Evolutionary conservation across 1,140 invertebrate species (phyloP).

Genomic region (Ips typographus): DNA sequence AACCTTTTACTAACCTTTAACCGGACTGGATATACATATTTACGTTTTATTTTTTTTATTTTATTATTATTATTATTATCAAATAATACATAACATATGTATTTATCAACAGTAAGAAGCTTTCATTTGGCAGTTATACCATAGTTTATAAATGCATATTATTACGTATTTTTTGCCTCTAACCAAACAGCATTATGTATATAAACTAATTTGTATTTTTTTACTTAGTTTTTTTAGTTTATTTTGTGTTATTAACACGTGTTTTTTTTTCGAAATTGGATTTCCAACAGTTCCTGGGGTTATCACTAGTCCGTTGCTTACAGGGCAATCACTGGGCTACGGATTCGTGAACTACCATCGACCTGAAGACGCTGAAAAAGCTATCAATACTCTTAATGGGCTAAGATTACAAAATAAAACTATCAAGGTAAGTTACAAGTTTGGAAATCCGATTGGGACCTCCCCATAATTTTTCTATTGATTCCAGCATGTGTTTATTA

Average conservation of each 20-base stretch:
- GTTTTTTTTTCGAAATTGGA: slow-evolving; percentile 46
- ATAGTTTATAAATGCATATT: too few species aligned
- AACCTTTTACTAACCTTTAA: too few species aligned
- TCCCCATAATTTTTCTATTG: too few species aligned
- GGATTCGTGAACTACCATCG: slow-evolving; percentile 99
- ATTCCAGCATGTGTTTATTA: background rate
- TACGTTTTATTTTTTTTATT: too few species aligned
- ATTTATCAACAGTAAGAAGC: too few species aligned
- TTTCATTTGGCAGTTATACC: too few species aligned
- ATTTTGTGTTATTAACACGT: slow-evolving; percentile 46
- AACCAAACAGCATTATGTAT: too few species aligned
- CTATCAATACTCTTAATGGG: slow-evolving; percentile 96
- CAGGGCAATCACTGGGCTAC: slow-evolving; percentile 98
- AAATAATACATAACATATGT: too few species aligned
- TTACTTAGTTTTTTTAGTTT: slow-evolving; percentile 35
- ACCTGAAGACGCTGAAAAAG: slow-evolving; percentile 96
- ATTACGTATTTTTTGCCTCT: too few species aligned
- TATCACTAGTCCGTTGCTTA: slow-evolving; percentile 49
- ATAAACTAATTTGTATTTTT: slow-evolving; percentile 1
- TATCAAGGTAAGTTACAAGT: slow-evolving; percentile 80
- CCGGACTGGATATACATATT: too few species aligned
- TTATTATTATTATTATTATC: too few species aligned
- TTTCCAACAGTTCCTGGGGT: slow-evolving; percentile 47
- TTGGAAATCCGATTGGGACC: slow-evolving; percentile 33
- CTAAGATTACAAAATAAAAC: slow-evolving; percentile 98